Base-by-base conservation (phyloP, 2,797 vertebrate species). In the Scomberomorus guttatus region DNA sequence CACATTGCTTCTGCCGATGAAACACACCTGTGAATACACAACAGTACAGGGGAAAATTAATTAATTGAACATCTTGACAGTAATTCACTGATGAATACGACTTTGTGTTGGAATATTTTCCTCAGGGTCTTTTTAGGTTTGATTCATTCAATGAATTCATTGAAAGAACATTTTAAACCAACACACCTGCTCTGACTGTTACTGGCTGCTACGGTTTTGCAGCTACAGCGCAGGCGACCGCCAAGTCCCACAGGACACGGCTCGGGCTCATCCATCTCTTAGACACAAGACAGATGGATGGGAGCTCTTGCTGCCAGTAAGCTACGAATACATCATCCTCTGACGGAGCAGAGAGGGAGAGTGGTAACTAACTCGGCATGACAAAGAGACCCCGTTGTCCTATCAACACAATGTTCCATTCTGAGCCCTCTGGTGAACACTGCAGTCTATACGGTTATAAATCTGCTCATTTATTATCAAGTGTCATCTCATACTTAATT, bases 1-100 rank as follows among this genome's bases (percentile, higher is more conserved):
- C 75, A 99, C 97, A 6, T 99, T 99, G 91, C 98, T 99, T 59
- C 97, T 95, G 82, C 98, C 98, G 34, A 99, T 95, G 87, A 99
- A 99, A 92, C 98, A 98, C 51, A 99, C 97, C 98, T 99, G 90
- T 11, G n/a, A 66, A 81, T 0, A 72, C 48, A 89, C 50, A 84
- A 5, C 24, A 11, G 13, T 2, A 57, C 13, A 17, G n/a, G 44
- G 7, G 39, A n/a, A n/a, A 42, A 12, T 42, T 13, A 42, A 2
- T 5, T 18, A 20, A 50, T 8, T 1, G 0, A 17, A 27, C 6
- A 4, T 17, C 20, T 29, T 18, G 22, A 59, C 15, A 2, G 3
- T 13, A 14, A 39, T 6, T n/a, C 5, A 24, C 14, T 20, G 13
- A 24, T 39, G 15, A 18, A 15, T 7, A 6, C 2, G 27, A 80